A percentile compares a stretch with the other conserved stretches of the same genome.
phyloP scores from a whole-genome alignment of 2,888 invertebrate genomes.

The Hypercompe scribonia region DNA sequence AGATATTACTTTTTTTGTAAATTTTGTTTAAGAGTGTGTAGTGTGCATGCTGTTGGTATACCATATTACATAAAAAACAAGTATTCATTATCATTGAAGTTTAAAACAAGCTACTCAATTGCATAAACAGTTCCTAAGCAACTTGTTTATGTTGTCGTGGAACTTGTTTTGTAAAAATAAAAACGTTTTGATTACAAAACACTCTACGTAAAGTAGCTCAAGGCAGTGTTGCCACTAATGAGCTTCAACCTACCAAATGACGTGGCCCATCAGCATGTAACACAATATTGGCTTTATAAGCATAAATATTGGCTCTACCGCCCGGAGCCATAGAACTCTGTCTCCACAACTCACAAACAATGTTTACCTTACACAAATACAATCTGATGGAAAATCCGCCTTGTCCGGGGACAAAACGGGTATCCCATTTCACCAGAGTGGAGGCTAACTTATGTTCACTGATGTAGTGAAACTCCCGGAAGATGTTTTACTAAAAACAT shows the following conservation, averaged over 20 bases:
- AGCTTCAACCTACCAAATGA: conserved; percentile 2
- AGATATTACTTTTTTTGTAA: no score
- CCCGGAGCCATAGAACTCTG: conserved; percentile 7
- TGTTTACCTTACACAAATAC: conserved; percentile 20
- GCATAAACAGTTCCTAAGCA: not conserved
- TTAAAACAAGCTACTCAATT: not conserved
- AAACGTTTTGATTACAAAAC: conserved; percentile 7
- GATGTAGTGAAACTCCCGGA: not conserved
- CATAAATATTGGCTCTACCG: not conserved
- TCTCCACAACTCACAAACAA: conserved; percentile 6
- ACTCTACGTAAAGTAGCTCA: not conserved
- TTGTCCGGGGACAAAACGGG: conserved; percentile 2
- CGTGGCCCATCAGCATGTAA: conserved; percentile 1
- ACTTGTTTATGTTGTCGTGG: not conserved
- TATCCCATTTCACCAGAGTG: not conserved
- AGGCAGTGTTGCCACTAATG: conserved; percentile 6
- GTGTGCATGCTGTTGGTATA: no score
- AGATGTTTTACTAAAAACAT: not conserved
- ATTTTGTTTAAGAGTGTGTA: no score
- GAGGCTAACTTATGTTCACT: not conserved
- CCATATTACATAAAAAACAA: no score
- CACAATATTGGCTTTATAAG: conserved; percentile 13
- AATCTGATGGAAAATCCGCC: conserved; percentile 11
- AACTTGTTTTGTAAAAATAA: not conserved
- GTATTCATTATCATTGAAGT: no score